Evolutionary conservation across 1,140 invertebrate genomes (phyloP), one percentile per base, ranked within the genome.

Genomic region (Formica exsecta): DNA sequence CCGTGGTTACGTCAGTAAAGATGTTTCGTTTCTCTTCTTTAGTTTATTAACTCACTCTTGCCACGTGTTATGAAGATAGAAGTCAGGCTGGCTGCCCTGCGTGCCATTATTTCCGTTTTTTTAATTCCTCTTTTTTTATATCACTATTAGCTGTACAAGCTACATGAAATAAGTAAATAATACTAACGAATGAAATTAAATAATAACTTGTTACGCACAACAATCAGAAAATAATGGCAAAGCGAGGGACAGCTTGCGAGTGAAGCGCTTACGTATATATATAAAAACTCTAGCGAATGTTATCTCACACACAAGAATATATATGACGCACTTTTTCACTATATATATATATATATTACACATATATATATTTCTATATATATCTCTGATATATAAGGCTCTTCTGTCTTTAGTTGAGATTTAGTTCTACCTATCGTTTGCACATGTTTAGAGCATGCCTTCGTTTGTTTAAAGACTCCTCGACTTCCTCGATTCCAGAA

Each of bases 391-490:
- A 95, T 93, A 94, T 94, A 94, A 95, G 93, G 94, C 94, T 95
- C 93, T 94, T 94, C 92, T 95, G 93, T 95, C 94, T 95, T 95
- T 95, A 95, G 95, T 95, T 95, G 87, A 95, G 89, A 93, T 95
- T 95, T 95, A 95, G 94, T 95, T 95, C 87, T 90, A 91, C 89
- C 93, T 95, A 95, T 93, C 92, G 94, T 95, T 95, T 95, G 95
- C 94, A 95, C 93, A 95, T 95, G 94, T 95, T 94, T 95, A 95
- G 94, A 95, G 95, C 95, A 95, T 95, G 95, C 92, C 89, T 94
- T 93, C 86, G 93, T 95, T 95, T 94, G 93, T 95, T 95, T 95
- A 93, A 93, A 91, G 68, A 90, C 71, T 94, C 92, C 93, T 89
- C 81, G 91, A 85, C 32, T 79, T 87, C 92, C 87, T 92, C 89